Conservation (phyloP, 2,797 vertebrate species). For the Antrozous pallidus region DNA sequence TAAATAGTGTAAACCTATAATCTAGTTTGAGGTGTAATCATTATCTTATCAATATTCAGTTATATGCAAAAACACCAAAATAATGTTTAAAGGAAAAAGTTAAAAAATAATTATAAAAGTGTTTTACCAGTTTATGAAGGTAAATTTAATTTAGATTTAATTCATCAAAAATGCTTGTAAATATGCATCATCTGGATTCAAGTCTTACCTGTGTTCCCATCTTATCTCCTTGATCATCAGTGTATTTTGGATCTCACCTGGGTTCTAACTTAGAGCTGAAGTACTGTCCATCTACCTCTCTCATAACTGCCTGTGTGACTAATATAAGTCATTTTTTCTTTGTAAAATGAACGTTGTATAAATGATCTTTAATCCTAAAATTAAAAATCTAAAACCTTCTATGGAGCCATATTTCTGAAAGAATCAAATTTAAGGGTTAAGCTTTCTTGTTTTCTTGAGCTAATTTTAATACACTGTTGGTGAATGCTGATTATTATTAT, state of each 20-base stretch:
- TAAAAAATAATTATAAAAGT: background rate
- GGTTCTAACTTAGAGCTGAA: background rate
- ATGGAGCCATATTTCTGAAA: background rate
- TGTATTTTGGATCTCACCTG: rapidly evolving
- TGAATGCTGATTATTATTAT: background rate
- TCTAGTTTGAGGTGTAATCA: background rate
- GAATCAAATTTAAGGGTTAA: background rate
- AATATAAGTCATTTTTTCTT: background rate
- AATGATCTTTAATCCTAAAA: background rate
- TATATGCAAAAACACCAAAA: background rate
- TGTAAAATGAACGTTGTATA: background rate
- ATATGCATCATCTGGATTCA: background rate
- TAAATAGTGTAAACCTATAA: background rate
- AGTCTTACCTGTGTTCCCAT: background rate
- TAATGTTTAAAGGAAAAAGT: background rate
- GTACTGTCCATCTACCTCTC: background rate
- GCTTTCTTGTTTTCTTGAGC: background rate
- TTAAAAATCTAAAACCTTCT: background rate
- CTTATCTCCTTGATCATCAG: background rate
- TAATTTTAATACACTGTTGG: background rate
- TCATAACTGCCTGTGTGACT: background rate
- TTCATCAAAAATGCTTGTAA: background rate
- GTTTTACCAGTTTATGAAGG: background rate
- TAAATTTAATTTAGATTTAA: background rate
- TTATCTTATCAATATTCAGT: background rate